Percentiles rank a stretch among this genome's conserved stretches.
phyloP scores from a whole-genome alignment of 2,113 vertebrate genomes.

The Progne subis region DNA sequence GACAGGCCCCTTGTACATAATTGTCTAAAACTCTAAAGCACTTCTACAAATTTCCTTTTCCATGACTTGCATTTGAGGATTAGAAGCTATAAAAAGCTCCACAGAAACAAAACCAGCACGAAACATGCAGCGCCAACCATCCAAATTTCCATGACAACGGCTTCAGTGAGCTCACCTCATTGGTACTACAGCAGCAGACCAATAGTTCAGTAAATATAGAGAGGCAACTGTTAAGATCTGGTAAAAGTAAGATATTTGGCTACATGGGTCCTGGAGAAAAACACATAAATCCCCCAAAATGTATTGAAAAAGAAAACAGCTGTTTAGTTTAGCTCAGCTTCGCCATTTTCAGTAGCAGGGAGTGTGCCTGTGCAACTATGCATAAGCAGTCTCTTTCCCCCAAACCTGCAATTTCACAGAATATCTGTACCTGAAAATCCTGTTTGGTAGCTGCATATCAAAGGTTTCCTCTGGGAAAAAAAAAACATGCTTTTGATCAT shows the following conservation, averaged over 20 bases:
- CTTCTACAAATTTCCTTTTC: slow-evolving; percentile 13
- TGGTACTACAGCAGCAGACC: not conserved
- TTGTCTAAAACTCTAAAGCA: not conserved
- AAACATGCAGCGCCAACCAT: not conserved
- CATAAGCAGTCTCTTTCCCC: not conserved
- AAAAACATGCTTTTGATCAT: not conserved
- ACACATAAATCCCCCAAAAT: not conserved
- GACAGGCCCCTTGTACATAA: not conserved
- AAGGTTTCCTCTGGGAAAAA: not conserved
- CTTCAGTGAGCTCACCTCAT: not conserved
- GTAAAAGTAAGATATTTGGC: not conserved
- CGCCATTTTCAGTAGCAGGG: not conserved
- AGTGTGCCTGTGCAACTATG: not conserved
- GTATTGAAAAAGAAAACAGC: not conserved
- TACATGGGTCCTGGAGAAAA: not conserved
- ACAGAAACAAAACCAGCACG: slow-evolving; percentile 33
- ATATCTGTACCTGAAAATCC: slow-evolving; percentile 35
- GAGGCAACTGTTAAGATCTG: not conserved
- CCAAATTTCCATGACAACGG: slow-evolving; percentile 1
- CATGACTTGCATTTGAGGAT: not conserved
- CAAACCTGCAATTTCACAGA: not conserved
- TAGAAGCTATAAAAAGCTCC: slow-evolving; percentile 1
- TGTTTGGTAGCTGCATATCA: slow-evolving; percentile 14
- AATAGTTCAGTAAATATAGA: not conserved
- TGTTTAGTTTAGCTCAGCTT: not conserved